Base-by-base conservation (phyloP, 2,888 invertebrate species). In the Heliconius ismenius region DNA sequence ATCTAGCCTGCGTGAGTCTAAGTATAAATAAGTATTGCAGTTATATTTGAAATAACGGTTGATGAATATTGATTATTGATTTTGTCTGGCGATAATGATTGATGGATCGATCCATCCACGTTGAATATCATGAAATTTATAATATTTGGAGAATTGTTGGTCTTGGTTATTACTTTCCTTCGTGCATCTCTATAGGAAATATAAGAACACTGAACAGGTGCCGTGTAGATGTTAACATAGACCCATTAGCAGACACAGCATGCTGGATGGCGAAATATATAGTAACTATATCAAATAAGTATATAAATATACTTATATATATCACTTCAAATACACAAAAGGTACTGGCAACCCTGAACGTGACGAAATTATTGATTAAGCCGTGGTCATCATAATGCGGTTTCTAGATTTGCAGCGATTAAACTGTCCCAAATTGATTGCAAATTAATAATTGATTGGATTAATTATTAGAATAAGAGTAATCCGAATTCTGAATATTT, bases 381-480 rank as follows among this genome's bases (percentile, higher is more conserved):
- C 77, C 63, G 76, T 76, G 79, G 79, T 76, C 77, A 77, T 76
- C 77, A 76, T 78, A 81, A 78, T 76, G 79, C 74, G 81, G 81
- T 79, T 80, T 76, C 75, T 70, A 79, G 76, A 79, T 79, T 78
- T 76, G 75, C 49, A 75, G 64, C 75, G 73, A 77, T 79, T 81
- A 79, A 78, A 79, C 78, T 76, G 75, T 78, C 73, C 74, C 69
- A 76, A 79, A 81, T 81, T 77, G 77, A 77, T 77, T 79, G 72
- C 72, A 70, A 76, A 74, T 81, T 74, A 75, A 77, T 76, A 75
- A 77, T 75, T 80, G 77, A 77, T 79, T 72, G 58, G 65, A 72
- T 65, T 73, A 60, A 73, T 73, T 73, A 63, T 28, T 62, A 62
- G 36, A 63, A 73, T 62, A 73, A 73, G 62, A 43, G 39, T 39